phyloP scores from a whole-genome alignment of 2,888 invertebrate genomes.

The Ennomos quercinarius region DNA sequence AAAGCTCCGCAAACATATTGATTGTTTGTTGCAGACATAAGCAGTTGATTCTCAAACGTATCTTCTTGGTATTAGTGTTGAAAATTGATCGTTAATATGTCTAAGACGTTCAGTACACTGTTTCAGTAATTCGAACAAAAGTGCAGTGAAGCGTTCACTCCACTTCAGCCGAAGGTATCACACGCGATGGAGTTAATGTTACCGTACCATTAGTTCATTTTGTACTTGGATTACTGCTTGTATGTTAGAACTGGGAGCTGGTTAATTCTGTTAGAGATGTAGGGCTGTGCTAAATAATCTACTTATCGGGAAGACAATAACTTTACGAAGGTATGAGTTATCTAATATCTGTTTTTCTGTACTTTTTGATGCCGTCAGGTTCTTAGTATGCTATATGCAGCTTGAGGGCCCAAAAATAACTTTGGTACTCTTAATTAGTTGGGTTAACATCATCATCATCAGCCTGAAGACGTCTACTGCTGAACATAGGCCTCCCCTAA shows the following conservation, averaged over 20 bases:
- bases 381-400: too few species aligned
- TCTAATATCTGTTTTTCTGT: too few species aligned
- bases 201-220: constrained; percentile 32
- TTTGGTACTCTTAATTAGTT: too few species aligned
- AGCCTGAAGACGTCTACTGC: too few species aligned
- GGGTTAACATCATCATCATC: too few species aligned
- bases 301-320: too few species aligned
- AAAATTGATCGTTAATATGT: constrained; percentile 6
- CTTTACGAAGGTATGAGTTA: too few species aligned
- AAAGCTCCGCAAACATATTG: constrained; percentile 12
- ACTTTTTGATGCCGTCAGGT: too few species aligned
- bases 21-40: background rate
- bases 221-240: constrained; percentile 22
- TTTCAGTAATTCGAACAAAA: constrained; percentile 42
- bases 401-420: too few species aligned
- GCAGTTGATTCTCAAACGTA: constrained; percentile 8
- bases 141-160: constrained; percentile 49
- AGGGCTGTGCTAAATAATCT: too few species aligned
- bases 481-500: too few species aligned
- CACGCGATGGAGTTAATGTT: constrained; percentile 44
- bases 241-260: constrained; percentile 9
- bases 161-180: constrained; percentile 48
- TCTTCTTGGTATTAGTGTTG: background rate
- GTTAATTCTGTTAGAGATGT: constrained; percentile 9
- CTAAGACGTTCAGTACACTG: constrained; percentile 28